phyloP scores from a whole-genome alignment of 1,140 invertebrate genomes.

The Platorchestia sp. region DNA sequence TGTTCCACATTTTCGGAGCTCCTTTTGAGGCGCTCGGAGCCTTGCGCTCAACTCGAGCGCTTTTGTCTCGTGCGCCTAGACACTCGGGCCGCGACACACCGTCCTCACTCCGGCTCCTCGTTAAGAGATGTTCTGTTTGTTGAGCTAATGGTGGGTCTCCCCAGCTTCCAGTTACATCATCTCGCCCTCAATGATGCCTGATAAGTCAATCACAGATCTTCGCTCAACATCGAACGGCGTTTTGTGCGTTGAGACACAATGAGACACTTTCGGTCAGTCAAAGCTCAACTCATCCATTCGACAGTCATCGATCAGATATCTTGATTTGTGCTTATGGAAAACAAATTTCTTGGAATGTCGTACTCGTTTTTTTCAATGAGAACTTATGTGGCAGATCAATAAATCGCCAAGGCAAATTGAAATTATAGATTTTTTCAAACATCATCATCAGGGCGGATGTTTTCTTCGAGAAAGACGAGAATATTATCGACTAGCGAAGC shows the following conservation, averaged over 20 bases:
- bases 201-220: slow-evolving; percentile 40
- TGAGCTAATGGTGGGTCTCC: slow-evolving; percentile 27
- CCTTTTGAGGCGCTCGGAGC: neutral
- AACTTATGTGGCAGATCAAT: neutral
- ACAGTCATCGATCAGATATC: neutral
- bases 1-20: slow-evolving; percentile 25
- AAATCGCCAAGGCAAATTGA: neutral
- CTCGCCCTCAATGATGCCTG: neutral
- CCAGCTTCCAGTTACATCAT: slow-evolving; percentile 27
- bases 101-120: neutral
- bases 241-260: neutral
- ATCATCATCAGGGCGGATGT: neutral
- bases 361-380: neutral
- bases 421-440: no score
- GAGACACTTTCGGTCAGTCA: neutral
- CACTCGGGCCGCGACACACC: neutral
- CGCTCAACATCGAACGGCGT: neutral
- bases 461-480: neutral
- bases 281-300: neutral
- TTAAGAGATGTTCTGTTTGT: slow-evolving; percentile 35
- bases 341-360: neutral
- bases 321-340: neutral
- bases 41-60: neutral
- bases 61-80: neutral
- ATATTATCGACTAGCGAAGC: neutral